Evolutionary conservation across 1,140 invertebrate species (phyloP), one percentile per base, ranked within the genome.

Genomic region (Drosophila persimilis): DNA sequence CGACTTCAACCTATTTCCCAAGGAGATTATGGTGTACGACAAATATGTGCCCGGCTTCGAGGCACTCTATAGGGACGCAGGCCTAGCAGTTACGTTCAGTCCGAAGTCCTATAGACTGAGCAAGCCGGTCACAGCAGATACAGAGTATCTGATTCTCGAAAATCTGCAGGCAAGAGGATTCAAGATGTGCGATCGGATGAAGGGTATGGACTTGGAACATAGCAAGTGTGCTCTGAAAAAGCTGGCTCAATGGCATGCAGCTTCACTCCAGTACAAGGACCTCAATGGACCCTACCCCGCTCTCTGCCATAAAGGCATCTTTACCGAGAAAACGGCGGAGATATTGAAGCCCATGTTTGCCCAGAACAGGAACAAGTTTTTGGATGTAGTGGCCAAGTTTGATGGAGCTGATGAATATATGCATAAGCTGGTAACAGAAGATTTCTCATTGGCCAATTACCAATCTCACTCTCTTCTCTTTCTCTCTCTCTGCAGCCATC

Each of bases 161-260:
- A 64, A 79, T 52, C 51, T 79, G 5, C 43, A 60, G 7, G 3
- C 46, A 2, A 8, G 0, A 1, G 70, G 58, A 1, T 79, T 79
- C 7, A 47, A 57, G 39, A 79, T 79, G 76, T 44, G 29, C 8
- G 76, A 79, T 53, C 76, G 76, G 17, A 48, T 55, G 51, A 45
- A 73, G n/a, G 93, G 93, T n/a, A 85, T 94, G 54, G 93, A 94
- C 70, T 52, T 93, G 51, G 59, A 92, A 3, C 94, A 94, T 58
- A 86, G 78, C 35, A 76, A 92, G 57, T 41, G 92, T n/a, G 92
- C 92, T 0, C 66, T 94, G 4, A 84, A 91, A 13, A 92, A 93
- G 60, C 62, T 94, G 50, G 93, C 92, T 0, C 92, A 83, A 63
- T 93, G 93, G 76, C 94, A 94, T 72, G 94, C 93, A 0, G 83